Base-by-base conservation (phyloP, 2,113 vertebrate species). In the Phylloscopus whistleri region DNA sequence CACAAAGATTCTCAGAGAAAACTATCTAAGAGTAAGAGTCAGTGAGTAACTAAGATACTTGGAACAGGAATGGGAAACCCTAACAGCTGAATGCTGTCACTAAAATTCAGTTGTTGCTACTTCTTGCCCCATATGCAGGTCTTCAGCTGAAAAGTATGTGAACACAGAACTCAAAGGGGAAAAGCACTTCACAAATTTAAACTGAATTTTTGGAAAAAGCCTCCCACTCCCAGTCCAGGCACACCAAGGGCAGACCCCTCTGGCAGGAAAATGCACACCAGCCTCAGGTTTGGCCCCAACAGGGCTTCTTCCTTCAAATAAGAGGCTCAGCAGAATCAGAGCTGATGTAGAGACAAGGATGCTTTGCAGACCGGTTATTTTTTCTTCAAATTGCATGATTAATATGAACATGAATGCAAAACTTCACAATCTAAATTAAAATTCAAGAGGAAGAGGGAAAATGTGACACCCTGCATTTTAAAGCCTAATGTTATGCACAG, bases 401-500 rank as follows among this genome's bases (percentile, higher is more conserved):
- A 93, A 92, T 79, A 73, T 30, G 78, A 91, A 95, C 69, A 58
- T 76, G 68, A 60, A 95, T 86, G 67, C 95, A 78, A 90, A 94
- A 94, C 58, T 84, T 96, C 60, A 87, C 78, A 62, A 64, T 85
- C 70, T 77, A 86, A 96, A 97, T 97, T 96, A 94, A 95, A 96
- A 95, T 69, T 60, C 85, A 92, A 88, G 60, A 70, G 69, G 37
- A 87, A 90, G 85, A 87, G 43, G 52, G 76, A 72, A 94, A 87
- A 87, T 72, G 59, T 84, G 93, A 87, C 74, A 84, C 60, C 69
- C 41, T 96, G 52, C 81, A 78, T 96, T 87, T 96, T 89, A 94
- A 55, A 64, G 72, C 63, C 53, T 84, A 77, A 97, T 95, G 95
- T 91, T 97, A 97, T 96, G 97, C 95, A 90, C 77, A 92, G 83